Evolutionary conservation across 2,888 invertebrate species (phyloP), one percentile per base, ranked within the genome.

Genomic region (Caenorhabditis imperialis): DNA sequence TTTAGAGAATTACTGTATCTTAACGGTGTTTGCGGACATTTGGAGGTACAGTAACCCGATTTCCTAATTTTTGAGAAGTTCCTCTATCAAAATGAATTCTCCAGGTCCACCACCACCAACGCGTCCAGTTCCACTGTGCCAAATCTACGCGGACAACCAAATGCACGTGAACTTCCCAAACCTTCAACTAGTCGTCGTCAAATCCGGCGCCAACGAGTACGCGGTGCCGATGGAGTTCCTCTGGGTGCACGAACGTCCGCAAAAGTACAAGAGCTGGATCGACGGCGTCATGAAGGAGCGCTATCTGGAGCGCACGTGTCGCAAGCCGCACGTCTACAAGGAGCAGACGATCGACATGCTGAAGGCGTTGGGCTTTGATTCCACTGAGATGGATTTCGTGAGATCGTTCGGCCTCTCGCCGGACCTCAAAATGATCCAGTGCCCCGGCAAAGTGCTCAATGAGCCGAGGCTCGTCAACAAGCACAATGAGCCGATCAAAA

Each of bases 111-210:
- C n/a, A n/a, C n/a, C 51, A 5, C 16, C n/a, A 3, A 44, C 10
- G 3, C 12, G 20, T 1, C 3, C 33, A 0, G 50, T 50, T 33
- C 42, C 65, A 3, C 12, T 65, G 0, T 48, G 14, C 23, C 7
- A 37, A 25, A 45, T 65, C 33, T 55, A 63, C 22, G 3, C 40
- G 12, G 12, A 47, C 0, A 72, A 51, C 12, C 30, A 10, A 1
- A 58, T 10, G 8, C 6, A 10, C 18, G 25, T 63, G n/a, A 61
- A 74, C 7, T 73, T 58, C 42, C 79, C 76, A 0, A 30, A 61
- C 18, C 47, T 80, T 0, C 80, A 76, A 23, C 20, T 80, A 1
- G 63, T 65, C 3, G 12, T 30, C 1, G 76, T 76, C 10, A 62
- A 71, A 20, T 35, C 42, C 3, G 77, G 74, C 7, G 54, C 42